A percentile compares a stretch with the other conserved stretches of the same genome.
phyloP scores from a whole-genome alignment of 2,113 vertebrate species.

The Rhinolophus sinicus region DNA sequence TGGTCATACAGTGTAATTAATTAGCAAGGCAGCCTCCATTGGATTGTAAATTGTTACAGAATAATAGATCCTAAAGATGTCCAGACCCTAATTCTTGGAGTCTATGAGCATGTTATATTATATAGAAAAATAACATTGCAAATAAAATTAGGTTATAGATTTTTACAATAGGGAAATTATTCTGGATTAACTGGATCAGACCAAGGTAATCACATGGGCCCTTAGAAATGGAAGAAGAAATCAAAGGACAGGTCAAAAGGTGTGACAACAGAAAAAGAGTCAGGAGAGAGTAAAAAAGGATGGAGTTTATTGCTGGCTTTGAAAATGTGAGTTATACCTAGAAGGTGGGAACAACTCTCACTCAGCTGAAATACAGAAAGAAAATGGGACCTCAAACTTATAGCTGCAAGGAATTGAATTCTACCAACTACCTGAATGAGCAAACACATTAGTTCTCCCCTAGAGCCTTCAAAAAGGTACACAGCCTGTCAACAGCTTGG shows the following conservation, averaged over 20 bases:
- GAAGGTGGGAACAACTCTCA: neutral
- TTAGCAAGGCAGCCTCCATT: neutral
- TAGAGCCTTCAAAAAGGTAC: neutral
- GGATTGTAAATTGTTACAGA: neutral
- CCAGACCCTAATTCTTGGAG: neutral
- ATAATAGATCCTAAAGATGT: neutral
- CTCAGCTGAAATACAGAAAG: neutral
- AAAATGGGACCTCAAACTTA: neutral
- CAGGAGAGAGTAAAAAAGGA: neutral
- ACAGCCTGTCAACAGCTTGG: neutral
- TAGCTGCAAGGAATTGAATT: neutral
- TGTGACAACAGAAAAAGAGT: neutral
- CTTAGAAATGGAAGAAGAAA: neutral
- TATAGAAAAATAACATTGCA: neutral
- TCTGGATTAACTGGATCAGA: neutral
- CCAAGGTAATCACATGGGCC: neutral
- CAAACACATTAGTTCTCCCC: neutral
- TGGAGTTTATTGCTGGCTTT: neutral
- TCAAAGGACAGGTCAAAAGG: neutral
- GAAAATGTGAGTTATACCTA: neutral
- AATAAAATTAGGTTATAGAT: neutral
- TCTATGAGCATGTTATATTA: neutral
- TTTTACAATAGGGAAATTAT: neutral
- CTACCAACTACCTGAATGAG: neutral
- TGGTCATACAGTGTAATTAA: neutral